Conservation (phyloP, 2,888 invertebrate genomes). For the Acrobasis repandana region DNA sequence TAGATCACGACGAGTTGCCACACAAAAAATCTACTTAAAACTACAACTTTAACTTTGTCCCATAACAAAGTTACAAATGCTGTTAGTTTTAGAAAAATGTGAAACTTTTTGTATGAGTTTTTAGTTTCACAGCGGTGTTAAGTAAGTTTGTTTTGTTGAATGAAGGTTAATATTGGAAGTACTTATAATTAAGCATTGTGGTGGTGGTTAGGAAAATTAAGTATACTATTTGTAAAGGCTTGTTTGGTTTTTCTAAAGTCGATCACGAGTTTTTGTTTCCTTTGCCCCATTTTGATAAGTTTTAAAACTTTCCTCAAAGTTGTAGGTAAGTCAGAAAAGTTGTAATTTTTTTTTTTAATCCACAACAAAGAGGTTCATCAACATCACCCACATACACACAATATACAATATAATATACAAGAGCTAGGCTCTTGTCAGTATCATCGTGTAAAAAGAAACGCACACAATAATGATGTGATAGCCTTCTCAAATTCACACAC, state of each 20-base stretch:
- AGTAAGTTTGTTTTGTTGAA: constrained; percentile 1
- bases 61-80: background rate
- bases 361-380: too few species aligned
- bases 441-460: too few species aligned
- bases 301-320: too few species aligned
- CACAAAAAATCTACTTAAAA: background rate
- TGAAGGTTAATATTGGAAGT: constrained; percentile 6
- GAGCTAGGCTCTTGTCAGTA: too few species aligned
- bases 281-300: background rate
- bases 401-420: too few species aligned
- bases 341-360: too few species aligned
- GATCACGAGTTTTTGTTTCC: constrained; percentile 5
- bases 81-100: background rate
- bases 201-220: background rate
- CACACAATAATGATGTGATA: too few species aligned
- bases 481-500: too few species aligned
- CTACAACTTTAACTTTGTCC: constrained; percentile 1
- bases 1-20: background rate
- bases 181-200: constrained; percentile 10
- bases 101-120: background rate
- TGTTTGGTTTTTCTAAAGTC: constrained; percentile 11
- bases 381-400: too few species aligned
- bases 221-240: background rate
- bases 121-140: background rate
- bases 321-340: too few species aligned